Conservation (phyloP, 2,113 vertebrate species). For the Sebastes fasciatus region DNA sequence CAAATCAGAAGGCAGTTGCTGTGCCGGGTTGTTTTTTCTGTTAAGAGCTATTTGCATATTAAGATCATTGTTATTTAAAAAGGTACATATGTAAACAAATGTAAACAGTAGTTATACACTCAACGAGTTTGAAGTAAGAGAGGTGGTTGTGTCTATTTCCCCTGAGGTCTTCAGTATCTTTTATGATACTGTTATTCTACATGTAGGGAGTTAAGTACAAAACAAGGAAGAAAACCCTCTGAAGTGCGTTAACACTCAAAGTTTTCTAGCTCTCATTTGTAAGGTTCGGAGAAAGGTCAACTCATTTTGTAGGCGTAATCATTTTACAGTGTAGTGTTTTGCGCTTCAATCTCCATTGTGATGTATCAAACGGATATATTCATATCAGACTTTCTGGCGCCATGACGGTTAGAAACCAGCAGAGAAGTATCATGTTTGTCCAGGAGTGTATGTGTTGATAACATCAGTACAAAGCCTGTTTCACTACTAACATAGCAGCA, state of each 20-base stretch:
- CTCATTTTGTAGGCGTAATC: background rate
- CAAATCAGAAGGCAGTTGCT: background rate
- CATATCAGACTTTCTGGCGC: background rate
- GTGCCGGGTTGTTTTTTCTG: too few relatives aligned
- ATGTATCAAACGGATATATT: background rate
- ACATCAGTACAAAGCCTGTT: slow-evolving; percentile 46
- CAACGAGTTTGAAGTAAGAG: background rate
- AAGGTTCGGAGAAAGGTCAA: background rate
- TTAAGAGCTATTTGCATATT: background rate
- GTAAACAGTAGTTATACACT: background rate
- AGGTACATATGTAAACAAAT: too few relatives aligned
- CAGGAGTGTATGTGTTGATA: slow-evolving; percentile 29
- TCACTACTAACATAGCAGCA: slow-evolving; percentile 1
- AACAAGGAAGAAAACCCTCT: background rate
- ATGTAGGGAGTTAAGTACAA: background rate
- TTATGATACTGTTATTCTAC: background rate
- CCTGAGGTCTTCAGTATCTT: background rate
- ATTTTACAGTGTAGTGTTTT: background rate
- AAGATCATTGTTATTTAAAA: too few relatives aligned
- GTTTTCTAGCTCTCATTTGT: background rate
- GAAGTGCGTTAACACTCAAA: background rate
- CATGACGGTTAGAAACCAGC: background rate
- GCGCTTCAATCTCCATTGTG: background rate
- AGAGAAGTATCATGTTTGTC: background rate
- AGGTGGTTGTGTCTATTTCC: background rate